Evolutionary conservation across 2,113 vertebrate genomes (phyloP), one percentile per base, ranked within the genome.

Genomic region (Forbesichthys papilliferus): DNA sequence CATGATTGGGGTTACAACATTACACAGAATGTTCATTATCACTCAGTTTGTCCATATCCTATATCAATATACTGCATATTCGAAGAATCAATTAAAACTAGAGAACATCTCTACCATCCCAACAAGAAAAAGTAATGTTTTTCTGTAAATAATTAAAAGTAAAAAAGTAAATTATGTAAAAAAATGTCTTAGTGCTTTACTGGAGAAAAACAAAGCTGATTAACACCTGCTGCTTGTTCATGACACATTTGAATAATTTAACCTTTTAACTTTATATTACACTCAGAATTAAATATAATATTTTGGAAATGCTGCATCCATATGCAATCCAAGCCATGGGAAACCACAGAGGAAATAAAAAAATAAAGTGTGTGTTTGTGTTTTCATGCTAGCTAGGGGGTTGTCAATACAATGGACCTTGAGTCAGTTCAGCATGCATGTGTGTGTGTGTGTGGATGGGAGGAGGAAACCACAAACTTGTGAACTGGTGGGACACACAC

Each of bases 381-480:
- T 48, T 58, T 80, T 67, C 69, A 79, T 77, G 67, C 18, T 4
- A 54, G 16, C 53, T n/a, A 14, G 13, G 53, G 53, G 66, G 48
- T 48, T 68, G 65, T n/a, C 60, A 66, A 57, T 57, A 66, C 71
- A 82, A 74, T 80, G 54, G 65, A 64, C 48, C 60, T 58, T 2
- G 1, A 62, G 61, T 60, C 42, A 47, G 68, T 47, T 55, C 56
- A 48, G 61, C n/a, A 18, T 64, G 34, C 14, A 18, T 62, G 68
- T 52, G 16, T 61, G 57, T 65, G 61, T 64, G 54, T 68, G 66
- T 69, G 71, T 66, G 48, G 62, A 64, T 63, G 34, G 59, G 20
- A 53, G n/a, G 20, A 9, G 61, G 47, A 66, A 7, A 64, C 60
- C 36, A 58, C 62, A 51, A 61, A 59, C 68, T n/a, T 33, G 9